Conservation (phyloP, 2,888 invertebrate genomes). For the Sicus ferrugineus region DNA sequence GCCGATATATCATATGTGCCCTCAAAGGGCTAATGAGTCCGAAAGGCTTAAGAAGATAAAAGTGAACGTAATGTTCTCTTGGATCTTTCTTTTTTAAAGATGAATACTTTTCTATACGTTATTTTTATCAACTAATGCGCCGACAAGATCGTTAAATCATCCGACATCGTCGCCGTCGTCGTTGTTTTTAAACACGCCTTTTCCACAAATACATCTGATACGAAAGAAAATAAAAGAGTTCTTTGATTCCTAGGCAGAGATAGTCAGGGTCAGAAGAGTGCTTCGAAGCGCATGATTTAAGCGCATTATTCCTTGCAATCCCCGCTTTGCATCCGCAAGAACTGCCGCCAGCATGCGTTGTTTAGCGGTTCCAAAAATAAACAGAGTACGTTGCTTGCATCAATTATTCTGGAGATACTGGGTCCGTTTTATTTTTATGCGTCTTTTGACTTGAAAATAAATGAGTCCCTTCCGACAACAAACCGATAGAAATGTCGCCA, state of each 20-base stretch:
- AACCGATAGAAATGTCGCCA: slow-evolving; percentile 4
- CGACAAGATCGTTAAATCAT: neutral
- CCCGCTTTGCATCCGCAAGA: neutral
- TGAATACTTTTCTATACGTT: neutral
- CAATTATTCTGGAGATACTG: slow-evolving; percentile 5
- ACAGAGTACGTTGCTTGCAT: neutral
- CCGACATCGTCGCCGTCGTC: too few species aligned
- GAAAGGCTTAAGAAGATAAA: too few species aligned
- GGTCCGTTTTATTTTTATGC: slow-evolving; percentile 24
- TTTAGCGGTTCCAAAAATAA: slow-evolving; percentile 10
- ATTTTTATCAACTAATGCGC: neutral
- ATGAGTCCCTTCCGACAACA: slow-evolving; percentile 15
- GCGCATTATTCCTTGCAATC: neutral
- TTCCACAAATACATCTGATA: neutral
- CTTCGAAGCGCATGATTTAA: slow-evolving; percentile 37
- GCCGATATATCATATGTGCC: too few species aligned
- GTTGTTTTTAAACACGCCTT: neutral
- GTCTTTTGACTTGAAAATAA: slow-evolving; percentile 37
- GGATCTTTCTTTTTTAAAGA: neutral
- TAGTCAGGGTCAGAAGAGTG: slow-evolving; percentile 55
- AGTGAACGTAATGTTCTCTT: too few species aligned
- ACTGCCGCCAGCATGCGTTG: neutral
- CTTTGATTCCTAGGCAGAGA: slow-evolving; percentile 17
- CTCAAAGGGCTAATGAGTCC: too few species aligned
- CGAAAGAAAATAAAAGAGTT: neutral